A percentile compares a stretch with the other conserved stretches of the same genome.
Conservation (phyloP, 2,113 vertebrate species). For the Geococcyx californianus region DNA sequence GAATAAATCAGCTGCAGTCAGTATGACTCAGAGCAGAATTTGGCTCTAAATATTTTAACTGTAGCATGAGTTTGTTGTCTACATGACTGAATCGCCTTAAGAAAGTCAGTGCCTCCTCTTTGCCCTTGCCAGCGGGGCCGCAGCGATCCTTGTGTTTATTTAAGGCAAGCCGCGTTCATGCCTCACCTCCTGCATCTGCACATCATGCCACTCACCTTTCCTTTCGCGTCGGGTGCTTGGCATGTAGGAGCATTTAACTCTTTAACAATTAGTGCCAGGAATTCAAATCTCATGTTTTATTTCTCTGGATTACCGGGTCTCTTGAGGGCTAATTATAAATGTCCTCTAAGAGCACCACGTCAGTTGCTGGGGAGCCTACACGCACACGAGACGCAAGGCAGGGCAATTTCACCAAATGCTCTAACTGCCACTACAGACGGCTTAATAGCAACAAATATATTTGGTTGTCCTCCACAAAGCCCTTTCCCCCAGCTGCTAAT, state of each 20-base stretch:
- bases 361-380: neutral
- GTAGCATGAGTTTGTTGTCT: slow-evolving; percentile 33
- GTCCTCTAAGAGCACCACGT: neutral
- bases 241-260: slow-evolving; percentile 31
- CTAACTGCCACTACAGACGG: neutral
- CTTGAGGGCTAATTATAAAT: slow-evolving; percentile 42
- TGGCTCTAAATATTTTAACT: slow-evolving; percentile 7
- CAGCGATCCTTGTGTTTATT: neutral
- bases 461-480: slow-evolving; percentile 67
- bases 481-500: slow-evolving; percentile 70
- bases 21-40: neutral
- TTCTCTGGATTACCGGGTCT: slow-evolving; percentile 32
- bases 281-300: neutral
- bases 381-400: neutral
- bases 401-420: neutral
- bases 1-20: neutral
- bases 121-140: slow-evolving; percentile 30
- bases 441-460: slow-evolving; percentile 34
- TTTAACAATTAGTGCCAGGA: slow-evolving; percentile 6
- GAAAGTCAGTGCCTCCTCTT: slow-evolving; percentile 34
- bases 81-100: slow-evolving; percentile 32
- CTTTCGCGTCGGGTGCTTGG: neutral
- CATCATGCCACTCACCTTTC: slow-evolving; percentile 1
- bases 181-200: neutral
- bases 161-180: neutral